phyloP scores from a whole-genome alignment of 2,888 invertebrate genomes.

The Zaprionus bogoriensis region DNA sequence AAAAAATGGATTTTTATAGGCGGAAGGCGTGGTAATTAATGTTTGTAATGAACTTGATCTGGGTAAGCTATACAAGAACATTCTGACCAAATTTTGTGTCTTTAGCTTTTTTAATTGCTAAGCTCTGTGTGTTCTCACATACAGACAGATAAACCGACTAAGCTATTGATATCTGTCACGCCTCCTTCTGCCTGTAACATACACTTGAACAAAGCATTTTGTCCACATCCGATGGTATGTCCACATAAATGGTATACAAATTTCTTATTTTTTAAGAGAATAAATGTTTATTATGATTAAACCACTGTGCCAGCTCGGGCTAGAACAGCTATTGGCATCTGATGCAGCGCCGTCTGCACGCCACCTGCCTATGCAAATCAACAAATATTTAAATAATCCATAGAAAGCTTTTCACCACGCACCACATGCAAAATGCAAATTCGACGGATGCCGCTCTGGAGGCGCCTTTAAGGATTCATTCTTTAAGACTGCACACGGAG shows the following conservation, averaged over 20 bases:
- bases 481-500: slow-evolving; percentile 5
- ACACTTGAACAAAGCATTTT: too few species aligned
- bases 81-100: too few species aligned
- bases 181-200: too few species aligned
- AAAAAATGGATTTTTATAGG: too few species aligned
- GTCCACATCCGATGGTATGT: too few species aligned
- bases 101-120: too few species aligned
- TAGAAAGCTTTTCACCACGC: slow-evolving; percentile 28
- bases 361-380: slow-evolving; percentile 33
- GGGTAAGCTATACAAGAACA: too few species aligned
- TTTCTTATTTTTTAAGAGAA: not conserved
- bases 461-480: slow-evolving; percentile 18
- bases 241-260: not conserved
- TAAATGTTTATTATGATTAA: not conserved
- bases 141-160: too few species aligned
- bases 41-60: too few species aligned
- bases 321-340: slow-evolving; percentile 7
- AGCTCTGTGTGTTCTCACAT: too few species aligned
- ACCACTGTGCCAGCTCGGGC: not conserved
- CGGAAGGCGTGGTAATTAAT: too few species aligned
- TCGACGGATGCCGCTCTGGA: slow-evolving; percentile 16
- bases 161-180: too few species aligned
- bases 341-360: slow-evolving; percentile 10
- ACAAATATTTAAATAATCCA: slow-evolving; percentile 61
- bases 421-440: slow-evolving; percentile 57